Percentiles rank a stretch among this genome's conserved stretches.
phyloP scores from a whole-genome alignment of 2,797 vertebrate species.

The Brachymystax lenok region DNA sequence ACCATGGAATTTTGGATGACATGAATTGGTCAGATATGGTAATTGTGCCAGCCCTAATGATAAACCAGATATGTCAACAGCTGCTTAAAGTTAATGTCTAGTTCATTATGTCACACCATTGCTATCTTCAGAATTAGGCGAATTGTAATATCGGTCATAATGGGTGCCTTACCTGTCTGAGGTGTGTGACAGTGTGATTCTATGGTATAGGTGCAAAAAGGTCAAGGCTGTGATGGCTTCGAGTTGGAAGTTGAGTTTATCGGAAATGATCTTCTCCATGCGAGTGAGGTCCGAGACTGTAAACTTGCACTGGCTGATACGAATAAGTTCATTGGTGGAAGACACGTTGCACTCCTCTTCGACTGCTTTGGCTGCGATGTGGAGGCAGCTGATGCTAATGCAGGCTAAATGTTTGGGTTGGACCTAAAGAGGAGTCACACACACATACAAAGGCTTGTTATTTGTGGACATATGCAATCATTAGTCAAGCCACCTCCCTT shows the following conservation, averaged over 20 bases:
- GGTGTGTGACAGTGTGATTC: slow-evolving; percentile 84
- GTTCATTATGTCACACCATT: background rate
- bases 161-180: slow-evolving; percentile 82
- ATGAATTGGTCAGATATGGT: too few species aligned
- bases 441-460: background rate
- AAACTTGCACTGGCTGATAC: slow-evolving; percentile 95
- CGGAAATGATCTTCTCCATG: slow-evolving; percentile 95
- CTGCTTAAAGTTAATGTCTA: background rate
- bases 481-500: background rate
- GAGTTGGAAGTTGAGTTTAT: slow-evolving; percentile 93
- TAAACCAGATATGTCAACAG: background rate
- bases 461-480: background rate
- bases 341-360: slow-evolving; percentile 90
- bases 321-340: slow-evolving; percentile 88
- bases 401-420: slow-evolving; percentile 96
- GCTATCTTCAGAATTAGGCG: background rate
- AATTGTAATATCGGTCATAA: background rate
- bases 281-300: slow-evolving; percentile 91
- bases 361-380: slow-evolving; percentile 86
- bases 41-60: slow-evolving; percentile 8
- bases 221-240: slow-evolving; percentile 97
- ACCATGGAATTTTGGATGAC: too few species aligned
- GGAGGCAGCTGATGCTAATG: slow-evolving; percentile 92
- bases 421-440: slow-evolving; percentile 71
- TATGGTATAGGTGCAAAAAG: slow-evolving; percentile 94